phyloP scores from a whole-genome alignment of 2,888 invertebrate genomes.

The Synanthedon andrenaeformis region DNA sequence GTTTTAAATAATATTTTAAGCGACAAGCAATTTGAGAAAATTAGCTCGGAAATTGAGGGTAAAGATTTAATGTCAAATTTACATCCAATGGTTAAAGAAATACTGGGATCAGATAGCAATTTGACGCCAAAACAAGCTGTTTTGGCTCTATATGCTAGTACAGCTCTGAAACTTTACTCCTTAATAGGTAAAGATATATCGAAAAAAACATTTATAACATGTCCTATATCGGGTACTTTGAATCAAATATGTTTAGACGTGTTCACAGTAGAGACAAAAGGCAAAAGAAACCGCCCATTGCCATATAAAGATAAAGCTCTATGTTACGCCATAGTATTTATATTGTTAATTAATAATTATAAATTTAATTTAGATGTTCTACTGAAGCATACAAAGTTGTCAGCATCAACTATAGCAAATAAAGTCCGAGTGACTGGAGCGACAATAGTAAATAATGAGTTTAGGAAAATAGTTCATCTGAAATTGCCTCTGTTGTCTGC shows the following conservation, averaged over 20 bases:
- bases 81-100: constrained; percentile 24
- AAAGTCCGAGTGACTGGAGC: constrained; percentile 45
- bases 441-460: constrained; percentile 19
- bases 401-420: constrained; percentile 22
- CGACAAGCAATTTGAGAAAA: constrained; percentile 38
- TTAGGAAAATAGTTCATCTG: constrained; percentile 36
- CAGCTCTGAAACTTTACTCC: constrained; percentile 26
- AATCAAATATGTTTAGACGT: constrained; percentile 36
- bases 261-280: constrained; percentile 27
- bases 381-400: constrained; percentile 31
- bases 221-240: constrained; percentile 32
- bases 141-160: constrained; percentile 37
- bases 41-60: constrained; percentile 31
- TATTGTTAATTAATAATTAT: constrained; percentile 42
- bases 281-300: constrained; percentile 27
- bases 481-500: constrained; percentile 30
- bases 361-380: constrained; percentile 39
- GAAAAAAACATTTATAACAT: constrained; percentile 32
- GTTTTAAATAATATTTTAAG: constrained; percentile 51
- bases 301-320: constrained; percentile 47
- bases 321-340: constrained; percentile 45
- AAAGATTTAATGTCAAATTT: constrained; percentile 27
- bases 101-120: constrained; percentile 14
- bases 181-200: constrained; percentile 25
- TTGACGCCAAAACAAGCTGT: constrained; percentile 25